A percentile compares a stretch with the other conserved stretches of the same genome.
These are phyloP conservation scores for Gerris lacustris DNA, from an alignment of 2,888 invertebrate genomes.

Conservation along the genomic window DNA sequence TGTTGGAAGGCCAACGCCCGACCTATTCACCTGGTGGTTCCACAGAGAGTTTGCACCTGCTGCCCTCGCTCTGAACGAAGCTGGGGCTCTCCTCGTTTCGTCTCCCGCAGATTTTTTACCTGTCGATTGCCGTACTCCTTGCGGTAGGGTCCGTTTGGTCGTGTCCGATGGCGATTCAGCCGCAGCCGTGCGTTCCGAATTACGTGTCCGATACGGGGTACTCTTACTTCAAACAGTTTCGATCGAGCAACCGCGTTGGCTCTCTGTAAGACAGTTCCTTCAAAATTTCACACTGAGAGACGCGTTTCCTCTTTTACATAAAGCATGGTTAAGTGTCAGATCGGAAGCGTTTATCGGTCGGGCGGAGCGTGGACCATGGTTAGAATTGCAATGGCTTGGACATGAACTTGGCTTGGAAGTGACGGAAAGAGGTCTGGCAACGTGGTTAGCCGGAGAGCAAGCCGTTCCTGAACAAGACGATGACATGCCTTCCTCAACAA, in stretches of 20 bases:
- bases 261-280: slow-evolving; percentile 30
- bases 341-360: slow-evolving; percentile 37
- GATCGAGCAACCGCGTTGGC: slow-evolving; percentile 29
- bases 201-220: slow-evolving; percentile 37
- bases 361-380: slow-evolving; percentile 32
- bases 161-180: slow-evolving; percentile 22
- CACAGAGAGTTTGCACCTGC: slow-evolving; percentile 40
- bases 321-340: slow-evolving; percentile 39
- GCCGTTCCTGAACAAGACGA: slow-evolving; percentile 23
- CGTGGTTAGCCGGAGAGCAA: slow-evolving; percentile 28
- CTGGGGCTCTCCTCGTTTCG: slow-evolving; percentile 37
- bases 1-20: slow-evolving; percentile 37
- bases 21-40: slow-evolving; percentile 42
- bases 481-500: slow-evolving; percentile 19
- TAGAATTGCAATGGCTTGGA: slow-evolving; percentile 34
- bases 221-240: slow-evolving; percentile 31
- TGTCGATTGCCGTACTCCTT: slow-evolving; percentile 36
- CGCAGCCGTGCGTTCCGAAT: slow-evolving; percentile 35
- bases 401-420: slow-evolving; percentile 35
- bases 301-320: slow-evolving; percentile 40
- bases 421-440: slow-evolving; percentile 32
- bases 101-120: slow-evolving; percentile 37
- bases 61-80: slow-evolving; percentile 39
- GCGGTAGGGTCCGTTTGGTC: slow-evolving; percentile 35
- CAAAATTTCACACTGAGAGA: slow-evolving; percentile 38